A percentile compares a stretch with the other conserved stretches of the same genome.
Evolutionary conservation across 2,797 vertebrate genomes (phyloP).

Genomic region (Etheostoma perlongum): DNA sequence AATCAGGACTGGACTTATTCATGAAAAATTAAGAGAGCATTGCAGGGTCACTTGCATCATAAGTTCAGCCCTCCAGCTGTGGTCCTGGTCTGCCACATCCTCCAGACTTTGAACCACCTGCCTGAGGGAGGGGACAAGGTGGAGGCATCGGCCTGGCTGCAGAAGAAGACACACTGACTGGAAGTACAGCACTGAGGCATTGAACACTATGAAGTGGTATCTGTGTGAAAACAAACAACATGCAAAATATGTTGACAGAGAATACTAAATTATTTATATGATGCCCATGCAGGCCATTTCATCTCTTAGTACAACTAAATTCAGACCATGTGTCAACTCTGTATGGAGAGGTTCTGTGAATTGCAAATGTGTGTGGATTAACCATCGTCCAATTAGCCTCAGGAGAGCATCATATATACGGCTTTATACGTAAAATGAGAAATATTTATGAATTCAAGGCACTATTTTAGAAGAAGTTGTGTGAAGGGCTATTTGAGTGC

Average conservation of each 20-base stretch:
- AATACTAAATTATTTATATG: slow-evolving; percentile 69
- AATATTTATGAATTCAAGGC: slow-evolving; percentile 51
- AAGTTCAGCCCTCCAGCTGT: slow-evolving; percentile 90
- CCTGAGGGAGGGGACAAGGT: slow-evolving; percentile 87
- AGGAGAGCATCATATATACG: slow-evolving; percentile 29
- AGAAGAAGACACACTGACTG: slow-evolving; percentile 86
- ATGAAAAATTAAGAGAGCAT: slow-evolving; percentile 33
- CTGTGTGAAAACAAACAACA: slow-evolving; percentile 75
- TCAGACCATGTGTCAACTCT: slow-evolving; percentile 45
- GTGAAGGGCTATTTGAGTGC: slow-evolving; percentile 59
- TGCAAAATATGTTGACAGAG: slow-evolving; percentile 40
- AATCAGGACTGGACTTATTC: slow-evolving; percentile 28
- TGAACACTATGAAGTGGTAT: slow-evolving; percentile 90
- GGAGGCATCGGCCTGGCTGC: slow-evolving; percentile 79
- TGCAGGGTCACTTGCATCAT: slow-evolving; percentile 86
- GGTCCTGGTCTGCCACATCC: slow-evolving; percentile 85
- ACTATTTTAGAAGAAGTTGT: slow-evolving; percentile 40
- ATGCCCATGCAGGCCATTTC: slow-evolving; percentile 51
- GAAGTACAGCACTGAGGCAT: slow-evolving; percentile 92
- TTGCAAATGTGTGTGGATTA: slow-evolving; percentile 62
- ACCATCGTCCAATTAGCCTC: slow-evolving; percentile 60
- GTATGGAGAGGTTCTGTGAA: slow-evolving; percentile 44
- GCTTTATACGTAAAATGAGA: slow-evolving; percentile 55
- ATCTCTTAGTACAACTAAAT: slow-evolving; percentile 69
- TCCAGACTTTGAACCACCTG: slow-evolving; percentile 87